A percentile compares a stretch with the other conserved stretches of the same genome.
Conservation (phyloP, 2,888 invertebrate species). For the Diaprepes abbreviatus region DNA sequence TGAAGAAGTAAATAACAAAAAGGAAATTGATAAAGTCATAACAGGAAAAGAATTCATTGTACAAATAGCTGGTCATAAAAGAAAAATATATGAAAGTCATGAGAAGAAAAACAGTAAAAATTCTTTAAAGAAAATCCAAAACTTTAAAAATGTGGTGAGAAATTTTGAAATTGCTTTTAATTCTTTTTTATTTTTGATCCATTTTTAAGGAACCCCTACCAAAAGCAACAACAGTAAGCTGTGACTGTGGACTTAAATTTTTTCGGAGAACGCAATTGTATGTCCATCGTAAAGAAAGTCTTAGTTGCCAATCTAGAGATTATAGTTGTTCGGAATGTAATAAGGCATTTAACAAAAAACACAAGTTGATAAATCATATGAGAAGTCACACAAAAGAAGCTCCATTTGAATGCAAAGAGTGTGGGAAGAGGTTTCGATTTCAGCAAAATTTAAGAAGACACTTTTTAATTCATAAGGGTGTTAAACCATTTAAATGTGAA, state of each 20-base stretch:
- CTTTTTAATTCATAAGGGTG: constrained; percentile 50
- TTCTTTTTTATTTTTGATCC: background rate
- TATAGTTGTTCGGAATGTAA: constrained; percentile 52
- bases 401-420: constrained; percentile 63
- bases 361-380: constrained; percentile 57
- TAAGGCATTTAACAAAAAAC: constrained; percentile 54
- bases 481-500: constrained; percentile 56
- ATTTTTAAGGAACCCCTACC: constrained; percentile 15
- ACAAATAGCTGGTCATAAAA: background rate
- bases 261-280: constrained; percentile 16
- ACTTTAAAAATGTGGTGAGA: constrained; percentile 29
- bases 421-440: constrained; percentile 58
- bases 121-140: background rate
- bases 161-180: no score
- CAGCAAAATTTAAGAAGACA: constrained; percentile 48
- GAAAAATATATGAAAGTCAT: background rate
- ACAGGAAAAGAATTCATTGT: background rate
- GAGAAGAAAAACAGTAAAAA: background rate
- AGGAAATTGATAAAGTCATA: background rate
- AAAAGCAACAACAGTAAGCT: background rate
- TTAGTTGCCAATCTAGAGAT: constrained; percentile 15
- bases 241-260: constrained; percentile 29
- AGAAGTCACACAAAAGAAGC: constrained; percentile 63
- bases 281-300: constrained; percentile 28
- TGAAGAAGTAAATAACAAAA: constrained; percentile 3